These are phyloP conservation scores for Drosophila kanapiae DNA, from an alignment of 1,140 invertebrate genomes.

Conservation along the genomic window DNA sequence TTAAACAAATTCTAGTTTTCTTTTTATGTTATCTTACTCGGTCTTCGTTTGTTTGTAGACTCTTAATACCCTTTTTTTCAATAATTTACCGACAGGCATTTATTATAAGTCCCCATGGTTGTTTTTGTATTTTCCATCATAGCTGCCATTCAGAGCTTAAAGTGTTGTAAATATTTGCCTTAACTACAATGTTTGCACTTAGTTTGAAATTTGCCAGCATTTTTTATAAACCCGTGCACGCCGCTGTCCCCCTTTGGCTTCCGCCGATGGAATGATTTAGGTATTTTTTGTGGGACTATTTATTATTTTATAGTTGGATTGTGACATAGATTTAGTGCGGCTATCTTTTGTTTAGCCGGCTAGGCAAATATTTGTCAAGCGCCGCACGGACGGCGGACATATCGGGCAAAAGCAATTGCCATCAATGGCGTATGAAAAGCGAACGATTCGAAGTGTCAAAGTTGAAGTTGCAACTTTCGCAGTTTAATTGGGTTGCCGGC, in stretches of 20 bases:
- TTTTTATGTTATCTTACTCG: constrained; percentile 6
- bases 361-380: constrained; percentile 69
- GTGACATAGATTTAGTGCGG: constrained; percentile 71
- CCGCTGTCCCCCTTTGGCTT: constrained; percentile 8
- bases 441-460: constrained; percentile 33
- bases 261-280: constrained; percentile 12
- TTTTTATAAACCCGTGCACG: constrained; percentile 52
- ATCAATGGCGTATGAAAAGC: constrained; percentile 32
- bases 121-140: constrained; percentile 46
- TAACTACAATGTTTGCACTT: constrained; percentile 70
- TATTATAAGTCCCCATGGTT: constrained; percentile 35
- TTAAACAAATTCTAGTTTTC: constrained; percentile 16
- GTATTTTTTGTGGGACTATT: constrained; percentile 37
- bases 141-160: constrained; percentile 51
- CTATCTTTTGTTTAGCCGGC: constrained; percentile 69
- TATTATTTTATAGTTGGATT: constrained; percentile 69
- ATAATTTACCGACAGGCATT: constrained; percentile 71
- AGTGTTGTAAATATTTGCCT: constrained; percentile 78
- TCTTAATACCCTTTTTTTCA: constrained; percentile 53
- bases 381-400: constrained; percentile 4
- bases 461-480: constrained; percentile 41
- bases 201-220: constrained; percentile 68
- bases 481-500: constrained; percentile 69
- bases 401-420: constrained; percentile 22
- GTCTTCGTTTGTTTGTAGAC: constrained; percentile 6